Conservation (phyloP, 2,113 vertebrate species). For the Piprites chloris region DNA sequence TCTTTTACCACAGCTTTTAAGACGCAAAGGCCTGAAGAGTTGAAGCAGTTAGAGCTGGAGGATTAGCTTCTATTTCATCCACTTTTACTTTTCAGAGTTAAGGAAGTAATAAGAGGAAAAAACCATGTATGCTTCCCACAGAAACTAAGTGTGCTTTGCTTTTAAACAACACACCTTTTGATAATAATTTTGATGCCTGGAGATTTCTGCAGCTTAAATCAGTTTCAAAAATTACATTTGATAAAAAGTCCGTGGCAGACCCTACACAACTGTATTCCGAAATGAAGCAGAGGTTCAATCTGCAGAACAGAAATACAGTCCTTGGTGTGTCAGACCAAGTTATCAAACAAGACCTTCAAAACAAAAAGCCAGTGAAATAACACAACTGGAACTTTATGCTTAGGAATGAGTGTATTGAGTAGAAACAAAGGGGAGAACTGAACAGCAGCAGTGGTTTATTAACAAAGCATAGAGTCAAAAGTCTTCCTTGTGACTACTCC, state of each 20-base stretch:
- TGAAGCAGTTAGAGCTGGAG: background rate
- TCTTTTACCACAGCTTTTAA: background rate
- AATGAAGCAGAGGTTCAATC: background rate
- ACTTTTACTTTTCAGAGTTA: background rate
- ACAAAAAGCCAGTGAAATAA: background rate
- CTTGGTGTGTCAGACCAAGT: background rate
- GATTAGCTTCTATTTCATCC: background rate
- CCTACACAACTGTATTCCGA: background rate
- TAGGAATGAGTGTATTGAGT: background rate
- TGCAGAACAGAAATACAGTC: background rate
- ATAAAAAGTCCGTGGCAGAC: background rate
- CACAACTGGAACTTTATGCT: background rate
- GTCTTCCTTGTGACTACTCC: slow-evolving; percentile 61
- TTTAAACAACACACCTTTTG: background rate
- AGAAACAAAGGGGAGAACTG: background rate
- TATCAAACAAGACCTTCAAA: background rate
- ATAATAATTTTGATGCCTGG: background rate
- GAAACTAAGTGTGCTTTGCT: background rate
- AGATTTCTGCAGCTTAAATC: background rate
- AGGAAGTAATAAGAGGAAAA: background rate
- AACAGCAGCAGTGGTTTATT: background rate
- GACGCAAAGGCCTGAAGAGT: background rate
- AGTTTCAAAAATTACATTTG: background rate
- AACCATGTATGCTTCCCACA: background rate
- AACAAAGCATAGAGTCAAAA: slow-evolving; percentile 56